Conservation (phyloP, 2,113 vertebrate genomes). For the Varanus salvator region DNA sequence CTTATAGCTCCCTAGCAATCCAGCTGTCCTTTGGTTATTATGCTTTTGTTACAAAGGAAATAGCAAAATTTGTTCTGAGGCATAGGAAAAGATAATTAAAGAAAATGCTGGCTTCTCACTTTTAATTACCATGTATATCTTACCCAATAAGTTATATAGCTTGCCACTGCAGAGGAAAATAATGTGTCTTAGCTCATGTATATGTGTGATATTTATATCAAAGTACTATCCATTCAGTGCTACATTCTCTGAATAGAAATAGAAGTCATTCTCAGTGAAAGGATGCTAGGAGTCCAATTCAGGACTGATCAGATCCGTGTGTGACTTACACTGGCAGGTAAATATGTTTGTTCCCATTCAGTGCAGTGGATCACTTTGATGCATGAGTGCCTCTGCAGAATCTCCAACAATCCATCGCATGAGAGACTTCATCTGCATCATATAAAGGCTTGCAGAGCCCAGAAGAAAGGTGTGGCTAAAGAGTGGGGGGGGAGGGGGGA, state of each 20-base stretch:
- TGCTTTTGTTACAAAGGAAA: constrained; percentile 69
- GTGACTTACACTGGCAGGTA: too few species aligned
- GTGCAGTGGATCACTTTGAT: background rate
- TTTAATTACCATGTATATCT: constrained; percentile 69
- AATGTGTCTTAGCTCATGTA: constrained; percentile 31
- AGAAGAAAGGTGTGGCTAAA: too few species aligned
- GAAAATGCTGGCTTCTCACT: constrained; percentile 40
- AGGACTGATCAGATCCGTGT: background rate
- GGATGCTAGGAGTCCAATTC: constrained; percentile 26
- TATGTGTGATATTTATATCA: background rate
- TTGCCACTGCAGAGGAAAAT: constrained; percentile 55
- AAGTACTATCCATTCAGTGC: constrained; percentile 51
- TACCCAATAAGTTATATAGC: constrained; percentile 45
- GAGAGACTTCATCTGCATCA: background rate
- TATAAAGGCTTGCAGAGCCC: background rate
- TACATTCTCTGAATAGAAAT: constrained; percentile 48
- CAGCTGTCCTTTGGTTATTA: constrained; percentile 67
- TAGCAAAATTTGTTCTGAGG: constrained; percentile 57
- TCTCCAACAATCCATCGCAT: background rate
- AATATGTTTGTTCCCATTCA: background rate
- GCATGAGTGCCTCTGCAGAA: background rate
- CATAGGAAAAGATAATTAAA: constrained; percentile 39
- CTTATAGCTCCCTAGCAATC: constrained; percentile 61
- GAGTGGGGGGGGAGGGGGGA: background rate
- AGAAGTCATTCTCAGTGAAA: constrained; percentile 51